Percentiles rank a stretch among this genome's conserved stretches.
Conservation (phyloP, 2,888 invertebrate genomes). For the Leptinotarsa haldemani region DNA sequence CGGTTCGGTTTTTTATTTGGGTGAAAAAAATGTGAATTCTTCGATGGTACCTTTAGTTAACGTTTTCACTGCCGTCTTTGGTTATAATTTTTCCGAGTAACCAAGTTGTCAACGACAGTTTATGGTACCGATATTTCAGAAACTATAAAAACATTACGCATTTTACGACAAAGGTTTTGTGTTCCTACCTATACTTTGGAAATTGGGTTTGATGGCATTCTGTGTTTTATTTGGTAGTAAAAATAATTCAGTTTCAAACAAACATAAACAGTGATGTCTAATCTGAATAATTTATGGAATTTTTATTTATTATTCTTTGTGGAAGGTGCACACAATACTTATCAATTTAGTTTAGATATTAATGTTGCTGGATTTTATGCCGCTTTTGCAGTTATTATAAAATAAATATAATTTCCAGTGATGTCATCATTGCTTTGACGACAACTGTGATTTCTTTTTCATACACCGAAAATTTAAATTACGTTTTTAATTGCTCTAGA, state of each 20-base stretch:
- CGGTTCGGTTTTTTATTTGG: slow-evolving; percentile 42
- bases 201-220: slow-evolving; percentile 41
- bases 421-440: too few relatives aligned
- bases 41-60: slow-evolving; percentile 47
- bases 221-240: slow-evolving; percentile 37
- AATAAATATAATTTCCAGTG: too few relatives aligned
- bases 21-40: slow-evolving; percentile 48
- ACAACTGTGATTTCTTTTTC: too few relatives aligned
- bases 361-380: too few relatives aligned
- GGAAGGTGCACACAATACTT: too few relatives aligned
- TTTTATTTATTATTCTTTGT: background rate
- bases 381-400: too few relatives aligned
- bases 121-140: slow-evolving; percentile 46
- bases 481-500: too few relatives aligned
- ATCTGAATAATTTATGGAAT: slow-evolving; percentile 35
- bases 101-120: slow-evolving; percentile 46
- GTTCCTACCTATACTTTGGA: slow-evolving; percentile 27
- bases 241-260: slow-evolving; percentile 40
- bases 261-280: slow-evolving; percentile 36
- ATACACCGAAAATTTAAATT: too few relatives aligned
- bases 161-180: slow-evolving; percentile 43
- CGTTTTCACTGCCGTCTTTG: slow-evolving; percentile 47
- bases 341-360: too few relatives aligned
- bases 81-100: slow-evolving; percentile 51
- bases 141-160: slow-evolving; percentile 44